Conservation (phyloP, 2,113 vertebrate species). For the Neotoma lepida region DNA sequence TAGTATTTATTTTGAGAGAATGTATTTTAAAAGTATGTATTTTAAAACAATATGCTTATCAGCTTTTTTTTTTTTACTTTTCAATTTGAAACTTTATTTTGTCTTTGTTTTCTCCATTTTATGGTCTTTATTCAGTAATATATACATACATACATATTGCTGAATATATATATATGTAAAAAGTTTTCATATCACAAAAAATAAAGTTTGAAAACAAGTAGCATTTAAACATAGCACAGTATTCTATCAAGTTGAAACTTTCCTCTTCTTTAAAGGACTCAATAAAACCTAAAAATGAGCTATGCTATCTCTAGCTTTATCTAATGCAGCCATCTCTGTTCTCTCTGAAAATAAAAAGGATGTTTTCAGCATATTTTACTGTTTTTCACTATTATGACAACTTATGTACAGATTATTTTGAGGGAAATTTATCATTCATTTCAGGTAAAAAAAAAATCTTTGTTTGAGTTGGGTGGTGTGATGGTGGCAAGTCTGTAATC, state of each 20-base stretch:
- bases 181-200: slow-evolving; percentile 90
- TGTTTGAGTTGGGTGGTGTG: neutral
- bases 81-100: slow-evolving; percentile 34
- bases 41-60: slow-evolving; percentile 37
- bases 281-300: slow-evolving; percentile 94
- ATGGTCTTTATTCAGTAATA: neutral
- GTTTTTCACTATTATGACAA: slow-evolving; percentile 89
- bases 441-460: slow-evolving; percentile 85
- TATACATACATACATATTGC: neutral
- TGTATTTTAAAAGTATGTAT: neutral
- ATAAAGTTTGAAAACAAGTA: slow-evolving; percentile 93
- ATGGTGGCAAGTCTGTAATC: neutral
- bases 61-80: neutral
- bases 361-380: slow-evolving; percentile 88
- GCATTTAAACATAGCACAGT: slow-evolving; percentile 95
- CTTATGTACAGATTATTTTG: slow-evolving; percentile 89
- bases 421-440: slow-evolving; percentile 86
- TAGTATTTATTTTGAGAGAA: neutral
- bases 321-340: slow-evolving; percentile 93
- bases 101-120: neutral
- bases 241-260: slow-evolving; percentile 85
- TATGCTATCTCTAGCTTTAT: slow-evolving; percentile 90
- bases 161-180: slow-evolving; percentile 89
- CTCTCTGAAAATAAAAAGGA: slow-evolving; percentile 89
- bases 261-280: slow-evolving; percentile 89